Conservation (phyloP, 2,888 invertebrate genomes). For the Stenolophus ochropezus region DNA sequence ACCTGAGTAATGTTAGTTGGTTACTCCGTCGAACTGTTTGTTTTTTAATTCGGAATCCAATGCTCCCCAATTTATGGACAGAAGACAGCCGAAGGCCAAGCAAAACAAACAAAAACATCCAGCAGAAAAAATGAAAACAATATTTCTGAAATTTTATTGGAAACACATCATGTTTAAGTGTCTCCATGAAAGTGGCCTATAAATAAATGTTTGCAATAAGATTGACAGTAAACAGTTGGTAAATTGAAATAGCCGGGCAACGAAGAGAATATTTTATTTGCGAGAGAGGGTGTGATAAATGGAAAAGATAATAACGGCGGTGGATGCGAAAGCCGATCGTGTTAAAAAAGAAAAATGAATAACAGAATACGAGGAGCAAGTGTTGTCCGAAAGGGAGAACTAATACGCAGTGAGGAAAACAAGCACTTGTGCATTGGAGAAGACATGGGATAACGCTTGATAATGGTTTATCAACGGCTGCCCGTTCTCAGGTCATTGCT, state of each 20-base stretch:
- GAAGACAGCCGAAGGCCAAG: neutral
- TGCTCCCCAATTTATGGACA: neutral
- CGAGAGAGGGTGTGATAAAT: neutral
- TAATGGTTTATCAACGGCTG: conserved; percentile 50
- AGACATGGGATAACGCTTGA: conserved; percentile 10
- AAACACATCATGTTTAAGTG: conserved; percentile 4
- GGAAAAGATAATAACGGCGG: conserved; percentile 7
- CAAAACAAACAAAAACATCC: neutral
- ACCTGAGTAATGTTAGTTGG: conserved; percentile 12
- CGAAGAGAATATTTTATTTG: neutral
- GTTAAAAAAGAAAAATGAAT: conserved; percentile 21
- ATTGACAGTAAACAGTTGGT: conserved; percentile 17
- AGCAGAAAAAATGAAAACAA: neutral
- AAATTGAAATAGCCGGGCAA: conserved; percentile 7
- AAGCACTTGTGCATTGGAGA: neutral
- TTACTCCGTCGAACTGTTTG: neutral
- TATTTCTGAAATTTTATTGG: neutral
- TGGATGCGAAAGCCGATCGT: conserved; percentile 10
- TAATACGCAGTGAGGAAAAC: neutral
- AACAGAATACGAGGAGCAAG: conserved; percentile 13
- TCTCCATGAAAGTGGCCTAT: conserved; percentile 8
- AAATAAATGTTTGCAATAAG: conserved; percentile 1
- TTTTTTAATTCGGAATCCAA: neutral
- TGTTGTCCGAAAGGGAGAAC: conserved; percentile 4
- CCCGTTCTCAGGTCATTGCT: conserved; percentile 9